phyloP scores from a whole-genome alignment of 2,888 invertebrate genomes.

The Drosophila fungiperda region DNA sequence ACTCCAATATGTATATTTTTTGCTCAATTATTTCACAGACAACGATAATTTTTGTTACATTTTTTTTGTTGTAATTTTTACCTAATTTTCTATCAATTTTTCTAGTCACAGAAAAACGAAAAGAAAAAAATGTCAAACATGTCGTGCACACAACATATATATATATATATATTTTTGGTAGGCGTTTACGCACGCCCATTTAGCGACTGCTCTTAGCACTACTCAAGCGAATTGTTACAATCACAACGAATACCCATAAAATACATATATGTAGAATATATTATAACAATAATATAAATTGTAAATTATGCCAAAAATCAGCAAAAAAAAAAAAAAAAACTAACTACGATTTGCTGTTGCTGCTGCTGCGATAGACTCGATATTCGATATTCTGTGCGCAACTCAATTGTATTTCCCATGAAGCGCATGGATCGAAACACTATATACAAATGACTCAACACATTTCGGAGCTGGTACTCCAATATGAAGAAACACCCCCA shows the following conservation, averaged over 20 bases:
- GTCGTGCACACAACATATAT: constrained; percentile 40
- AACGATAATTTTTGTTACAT: constrained; percentile 7
- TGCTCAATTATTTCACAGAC: constrained; percentile 1
- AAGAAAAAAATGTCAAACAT: constrained; percentile 38
- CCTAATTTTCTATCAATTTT: constrained; percentile 27
- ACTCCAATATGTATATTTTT: constrained; percentile 10
- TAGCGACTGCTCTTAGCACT: constrained; percentile 64
- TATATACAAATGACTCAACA: constrained; percentile 28
- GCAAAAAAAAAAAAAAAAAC: not conserved
- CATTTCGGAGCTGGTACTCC: constrained; percentile 76
- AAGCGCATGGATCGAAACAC: constrained; percentile 31
- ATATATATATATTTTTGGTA: not conserved
- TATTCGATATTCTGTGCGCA: constrained; percentile 27
- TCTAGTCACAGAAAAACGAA: constrained; percentile 45
- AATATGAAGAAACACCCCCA: constrained; percentile 11
- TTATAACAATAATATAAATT: constrained; percentile 20
- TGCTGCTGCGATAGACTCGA: constrained; percentile 25
- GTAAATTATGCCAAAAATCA: constrained; percentile 53
- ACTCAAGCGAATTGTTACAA: constrained; percentile 77
- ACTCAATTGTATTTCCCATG: constrained; percentile 40
- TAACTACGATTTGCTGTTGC: constrained; percentile 31
- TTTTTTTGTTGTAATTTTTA: constrained; percentile 3
- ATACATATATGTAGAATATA: constrained; percentile 17
- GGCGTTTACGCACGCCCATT: constrained; percentile 44
- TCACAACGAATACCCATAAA: constrained; percentile 54